Evolutionary conservation across 2,797 vertebrate genomes (phyloP).

Genomic region (Anguilla marmorata): DNA sequence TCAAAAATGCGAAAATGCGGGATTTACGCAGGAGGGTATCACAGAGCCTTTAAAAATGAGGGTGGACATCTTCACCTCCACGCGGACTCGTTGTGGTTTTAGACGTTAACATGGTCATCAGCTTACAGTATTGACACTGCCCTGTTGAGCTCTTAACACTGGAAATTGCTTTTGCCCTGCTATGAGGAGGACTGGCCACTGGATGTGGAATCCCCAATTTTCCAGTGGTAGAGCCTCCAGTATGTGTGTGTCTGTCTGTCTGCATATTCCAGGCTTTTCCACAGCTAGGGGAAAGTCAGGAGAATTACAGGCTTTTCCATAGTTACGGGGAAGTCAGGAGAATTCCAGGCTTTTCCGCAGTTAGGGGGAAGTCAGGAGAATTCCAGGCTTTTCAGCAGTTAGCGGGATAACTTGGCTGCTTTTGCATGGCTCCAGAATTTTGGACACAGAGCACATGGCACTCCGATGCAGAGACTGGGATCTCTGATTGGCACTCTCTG

Average conservation of each 20-base stretch:
- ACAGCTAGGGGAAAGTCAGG: background rate
- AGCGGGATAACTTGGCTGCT: background rate
- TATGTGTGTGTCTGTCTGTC: background rate
- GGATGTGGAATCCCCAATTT: too few species aligned
- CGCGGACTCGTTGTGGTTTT: too few species aligned
- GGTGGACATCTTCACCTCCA: too few species aligned
- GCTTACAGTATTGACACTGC: too few species aligned
- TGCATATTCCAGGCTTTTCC: background rate
- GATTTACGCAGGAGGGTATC: background rate
- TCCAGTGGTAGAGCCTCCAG: background rate
- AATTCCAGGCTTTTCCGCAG: background rate
- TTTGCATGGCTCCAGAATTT: background rate
- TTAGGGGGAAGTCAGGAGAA: background rate
- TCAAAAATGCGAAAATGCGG: background rate
- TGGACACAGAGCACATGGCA: background rate
- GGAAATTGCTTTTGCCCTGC: background rate
- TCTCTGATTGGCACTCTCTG: conserved; percentile 42
- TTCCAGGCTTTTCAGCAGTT: background rate
- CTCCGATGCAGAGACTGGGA: conserved; percentile 44
- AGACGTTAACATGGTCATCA: too few species aligned
- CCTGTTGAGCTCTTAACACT: background rate
- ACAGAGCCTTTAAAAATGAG: too few species aligned
- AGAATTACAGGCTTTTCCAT: too few species aligned
- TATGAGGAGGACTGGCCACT: background rate
- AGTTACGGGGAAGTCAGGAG: background rate